Conservation (phyloP, 2,888 invertebrate species). For the Eupithecia vulgata region DNA sequence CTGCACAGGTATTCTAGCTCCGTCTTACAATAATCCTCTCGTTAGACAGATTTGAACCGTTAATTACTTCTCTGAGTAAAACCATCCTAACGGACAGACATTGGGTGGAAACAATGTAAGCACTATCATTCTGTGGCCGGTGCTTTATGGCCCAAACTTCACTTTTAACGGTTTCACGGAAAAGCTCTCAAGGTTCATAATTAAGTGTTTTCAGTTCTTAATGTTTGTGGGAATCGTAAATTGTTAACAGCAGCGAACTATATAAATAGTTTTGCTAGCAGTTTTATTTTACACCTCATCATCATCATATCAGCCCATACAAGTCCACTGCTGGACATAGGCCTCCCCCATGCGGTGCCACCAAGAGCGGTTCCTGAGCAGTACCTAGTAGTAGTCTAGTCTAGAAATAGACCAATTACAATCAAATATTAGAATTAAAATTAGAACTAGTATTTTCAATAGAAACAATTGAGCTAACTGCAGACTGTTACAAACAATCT, state of each 20-base stretch:
- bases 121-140: slow-evolving; percentile 15
- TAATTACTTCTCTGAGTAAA: slow-evolving; percentile 14
- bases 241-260: background rate
- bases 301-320: no score
- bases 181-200: slow-evolving; percentile 16
- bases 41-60: background rate
- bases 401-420: no score
- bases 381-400: no score
- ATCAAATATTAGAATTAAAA: no score
- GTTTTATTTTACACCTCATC: background rate
- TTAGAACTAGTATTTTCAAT: no score
- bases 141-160: slow-evolving; percentile 27
- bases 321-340: no score
- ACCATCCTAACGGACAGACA: slow-evolving; percentile 15
- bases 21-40: background rate
- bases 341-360: no score
- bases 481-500: no score
- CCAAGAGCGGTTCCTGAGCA: no score
- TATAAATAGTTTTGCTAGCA: background rate
- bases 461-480: no score
- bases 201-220: slow-evolving; percentile 11
- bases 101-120: slow-evolving; percentile 26
- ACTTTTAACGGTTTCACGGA: slow-evolving; percentile 19
- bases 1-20: no score
- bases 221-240: slow-evolving; percentile 6